phyloP scores from a whole-genome alignment of 2,888 invertebrate species.

The Timandra comae region DNA sequence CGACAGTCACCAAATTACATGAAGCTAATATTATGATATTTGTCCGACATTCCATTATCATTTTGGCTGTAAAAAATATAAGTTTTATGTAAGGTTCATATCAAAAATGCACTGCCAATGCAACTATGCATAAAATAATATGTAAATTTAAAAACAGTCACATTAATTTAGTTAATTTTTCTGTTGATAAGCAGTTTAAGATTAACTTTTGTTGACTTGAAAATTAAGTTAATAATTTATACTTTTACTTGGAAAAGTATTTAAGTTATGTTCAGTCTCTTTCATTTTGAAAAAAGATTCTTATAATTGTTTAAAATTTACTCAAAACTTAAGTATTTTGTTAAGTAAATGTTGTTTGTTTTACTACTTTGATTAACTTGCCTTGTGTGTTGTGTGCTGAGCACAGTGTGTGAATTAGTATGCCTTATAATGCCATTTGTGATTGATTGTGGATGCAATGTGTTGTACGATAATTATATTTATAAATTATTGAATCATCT shows the following conservation, averaged over 20 bases:
- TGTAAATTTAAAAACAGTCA: conserved; percentile 15
- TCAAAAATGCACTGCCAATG: conserved; percentile 26
- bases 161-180: conserved; percentile 16
- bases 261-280: too few species aligned
- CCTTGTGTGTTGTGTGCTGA: conserved; percentile 23
- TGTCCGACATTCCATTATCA: conserved; percentile 14
- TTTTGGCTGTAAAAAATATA: conserved; percentile 12
- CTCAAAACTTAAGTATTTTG: too few species aligned
- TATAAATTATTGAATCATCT: conserved; percentile 46
- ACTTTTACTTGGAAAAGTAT: too few species aligned
- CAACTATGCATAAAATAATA: conserved; percentile 18
- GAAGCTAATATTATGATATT: too few species aligned
- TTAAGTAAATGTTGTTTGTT: conserved; percentile 2
- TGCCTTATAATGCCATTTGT: conserved; percentile 71
- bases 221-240: too few species aligned
- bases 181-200: conserved; percentile 4
- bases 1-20: too few species aligned
- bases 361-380: conserved; percentile 17
- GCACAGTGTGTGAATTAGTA: conserved; percentile 32
- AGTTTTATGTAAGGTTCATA: conserved; percentile 9
- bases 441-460: conserved; percentile 59
- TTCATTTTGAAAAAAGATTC: too few species aligned
- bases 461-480: conserved; percentile 39
- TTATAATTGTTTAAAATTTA: too few species aligned
- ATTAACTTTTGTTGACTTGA: neutral